phyloP scores from a whole-genome alignment of 1,140 invertebrate genomes.

The Drosophila rufa region DNA sequence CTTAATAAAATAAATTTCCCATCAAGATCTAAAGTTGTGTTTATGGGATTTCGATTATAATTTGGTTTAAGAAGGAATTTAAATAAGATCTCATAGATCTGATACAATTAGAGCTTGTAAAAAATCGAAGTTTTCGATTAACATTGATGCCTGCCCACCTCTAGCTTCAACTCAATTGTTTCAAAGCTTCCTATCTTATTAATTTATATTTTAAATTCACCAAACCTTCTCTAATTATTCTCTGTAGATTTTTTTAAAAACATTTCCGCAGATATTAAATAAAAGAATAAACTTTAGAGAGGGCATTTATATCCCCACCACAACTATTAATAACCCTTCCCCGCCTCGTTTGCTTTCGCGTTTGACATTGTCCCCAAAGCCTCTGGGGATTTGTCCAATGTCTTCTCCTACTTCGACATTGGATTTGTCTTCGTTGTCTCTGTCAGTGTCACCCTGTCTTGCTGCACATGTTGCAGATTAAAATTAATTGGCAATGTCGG shows the following conservation, averaged over 20 bases:
- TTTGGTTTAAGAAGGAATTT: too few relatives aligned
- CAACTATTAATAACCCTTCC: conserved; percentile 55
- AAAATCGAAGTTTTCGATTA: too few relatives aligned
- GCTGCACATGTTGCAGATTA: conserved; percentile 62
- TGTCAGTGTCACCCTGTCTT: conserved; percentile 33
- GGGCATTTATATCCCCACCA: conserved; percentile 1
- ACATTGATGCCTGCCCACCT: too few relatives aligned
- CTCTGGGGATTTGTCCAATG: conserved; percentile 3
- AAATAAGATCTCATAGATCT: too few relatives aligned
- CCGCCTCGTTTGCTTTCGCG: conserved; percentile 11
- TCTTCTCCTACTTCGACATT: conserved; percentile 45
- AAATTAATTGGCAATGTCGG: conserved; percentile 70
- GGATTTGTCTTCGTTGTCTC: conserved; percentile 48
- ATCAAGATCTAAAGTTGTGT: too few relatives aligned
- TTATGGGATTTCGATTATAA: too few relatives aligned
- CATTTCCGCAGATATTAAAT: neutral
- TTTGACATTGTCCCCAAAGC: conserved; percentile 21
- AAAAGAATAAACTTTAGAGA: neutral
- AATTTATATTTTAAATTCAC: too few relatives aligned
- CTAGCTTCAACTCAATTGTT: too few relatives aligned
- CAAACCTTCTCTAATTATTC: neutral
- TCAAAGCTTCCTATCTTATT: too few relatives aligned
- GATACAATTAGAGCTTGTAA: too few relatives aligned
- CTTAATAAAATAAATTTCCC: too few relatives aligned
- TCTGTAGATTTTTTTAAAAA: neutral